Evolutionary conservation across 2,888 invertebrate genomes (phyloP).

Genomic region (Sminthurides aquaticus): DNA sequence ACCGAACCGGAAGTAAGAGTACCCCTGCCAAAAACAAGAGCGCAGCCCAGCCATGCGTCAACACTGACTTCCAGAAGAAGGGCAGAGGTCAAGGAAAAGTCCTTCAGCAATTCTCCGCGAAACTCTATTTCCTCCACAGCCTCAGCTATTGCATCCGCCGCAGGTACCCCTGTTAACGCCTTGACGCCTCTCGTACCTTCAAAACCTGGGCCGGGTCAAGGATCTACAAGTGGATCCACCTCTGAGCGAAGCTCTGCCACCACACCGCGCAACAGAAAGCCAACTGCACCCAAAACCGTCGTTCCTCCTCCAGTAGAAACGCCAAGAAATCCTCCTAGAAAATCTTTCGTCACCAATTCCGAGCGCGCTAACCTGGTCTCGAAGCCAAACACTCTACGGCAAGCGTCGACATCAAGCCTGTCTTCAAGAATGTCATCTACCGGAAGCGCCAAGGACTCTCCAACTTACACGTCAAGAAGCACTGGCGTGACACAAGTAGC

Average conservation of each 20-base stretch:
- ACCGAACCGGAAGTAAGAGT: neutral
- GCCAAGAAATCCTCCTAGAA: slow-evolving; percentile 21
- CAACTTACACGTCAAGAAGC: neutral
- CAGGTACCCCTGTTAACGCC: slow-evolving; percentile 34
- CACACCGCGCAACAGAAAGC: slow-evolving; percentile 20
- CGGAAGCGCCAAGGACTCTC: neutral
- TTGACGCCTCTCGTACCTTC: slow-evolving; percentile 33
- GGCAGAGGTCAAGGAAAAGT: slow-evolving; percentile 12
- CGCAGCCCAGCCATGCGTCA: slow-evolving; percentile 1
- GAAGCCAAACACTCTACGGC: slow-evolving; percentile 28
- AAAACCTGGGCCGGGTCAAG: slow-evolving; percentile 23
- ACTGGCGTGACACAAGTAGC: neutral
- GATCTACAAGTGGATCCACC: neutral
- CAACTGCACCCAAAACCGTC: slow-evolving; percentile 2
- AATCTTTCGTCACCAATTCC: slow-evolving; percentile 38
- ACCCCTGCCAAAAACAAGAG: neutral
- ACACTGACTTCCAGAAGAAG: neutral
- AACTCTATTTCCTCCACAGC: slow-evolving; percentile 13
- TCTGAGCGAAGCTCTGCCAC: slow-evolving; percentile 1
- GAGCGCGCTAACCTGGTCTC: slow-evolving; percentile 42
- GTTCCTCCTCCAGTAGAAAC: slow-evolving; percentile 7
- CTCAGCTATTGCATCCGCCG: slow-evolving; percentile 26
- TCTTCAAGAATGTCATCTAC: neutral
- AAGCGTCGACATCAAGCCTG: neutral
- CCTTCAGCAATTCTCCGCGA: slow-evolving; percentile 18